A percentile compares a stretch with the other conserved stretches of the same genome.
These are phyloP conservation scores for Philantomba maxwellii DNA, from an alignment of 2,113 vertebrate genomes.

Conservation along the genomic window DNA sequence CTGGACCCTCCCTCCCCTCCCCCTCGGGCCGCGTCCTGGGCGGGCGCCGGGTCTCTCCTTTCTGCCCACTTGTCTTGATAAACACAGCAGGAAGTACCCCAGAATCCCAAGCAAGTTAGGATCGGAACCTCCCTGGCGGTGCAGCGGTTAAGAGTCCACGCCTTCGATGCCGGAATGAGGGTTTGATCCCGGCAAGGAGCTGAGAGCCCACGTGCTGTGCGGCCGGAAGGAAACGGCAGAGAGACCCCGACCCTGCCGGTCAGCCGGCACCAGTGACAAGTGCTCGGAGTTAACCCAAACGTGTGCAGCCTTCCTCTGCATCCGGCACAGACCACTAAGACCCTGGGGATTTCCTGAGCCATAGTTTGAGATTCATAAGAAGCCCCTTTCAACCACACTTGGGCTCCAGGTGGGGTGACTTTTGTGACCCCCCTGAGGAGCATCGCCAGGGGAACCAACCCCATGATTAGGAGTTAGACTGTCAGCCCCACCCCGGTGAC, in stretches of 20 bases:
- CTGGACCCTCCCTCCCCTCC: background rate
- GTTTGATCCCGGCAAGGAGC: background rate
- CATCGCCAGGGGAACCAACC: background rate
- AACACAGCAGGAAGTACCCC: background rate
- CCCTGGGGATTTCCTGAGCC: background rate
- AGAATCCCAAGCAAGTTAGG: background rate
- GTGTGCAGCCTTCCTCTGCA: background rate
- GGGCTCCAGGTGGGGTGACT: background rate
- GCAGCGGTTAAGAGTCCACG: background rate
- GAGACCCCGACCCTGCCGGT: fast-evolving
- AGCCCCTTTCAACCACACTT: background rate
- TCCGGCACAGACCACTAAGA: background rate
- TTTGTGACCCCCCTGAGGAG: background rate
- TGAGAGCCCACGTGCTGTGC: background rate
- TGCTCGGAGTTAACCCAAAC: background rate
- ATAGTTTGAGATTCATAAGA: background rate
- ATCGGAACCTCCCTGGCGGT: background rate
- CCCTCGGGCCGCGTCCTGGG: fast-evolving
- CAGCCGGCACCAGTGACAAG: fast-evolving
- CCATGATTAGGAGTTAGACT: background rate
- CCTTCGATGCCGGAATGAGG: background rate
- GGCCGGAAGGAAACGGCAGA: background rate
- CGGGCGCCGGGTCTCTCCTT: fast-evolving
- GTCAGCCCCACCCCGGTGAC: background rate
- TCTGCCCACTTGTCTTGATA: background rate